Percentiles rank a stretch among this genome's conserved stretches.
phyloP scores from a whole-genome alignment of 1,140 invertebrate species.

The Centruroides vittatus region DNA sequence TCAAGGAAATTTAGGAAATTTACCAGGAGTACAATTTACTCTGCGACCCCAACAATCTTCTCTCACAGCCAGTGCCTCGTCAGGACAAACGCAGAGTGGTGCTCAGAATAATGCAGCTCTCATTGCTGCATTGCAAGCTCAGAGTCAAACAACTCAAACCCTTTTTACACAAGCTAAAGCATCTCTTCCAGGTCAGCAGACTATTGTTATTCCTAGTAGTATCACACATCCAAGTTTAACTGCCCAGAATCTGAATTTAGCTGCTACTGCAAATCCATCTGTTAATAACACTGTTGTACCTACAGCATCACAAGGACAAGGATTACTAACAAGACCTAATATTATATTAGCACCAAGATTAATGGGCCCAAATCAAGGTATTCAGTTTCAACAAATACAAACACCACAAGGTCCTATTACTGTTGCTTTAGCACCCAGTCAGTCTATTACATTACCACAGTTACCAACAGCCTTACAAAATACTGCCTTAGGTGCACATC shows the following conservation, averaged over 20 bases:
- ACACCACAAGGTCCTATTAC: conserved; percentile 34
- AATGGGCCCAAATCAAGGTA: conserved; percentile 20
- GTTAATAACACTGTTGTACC: conserved; percentile 7
- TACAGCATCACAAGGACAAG: conserved; percentile 3
- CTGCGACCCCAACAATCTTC: conserved; percentile 22
- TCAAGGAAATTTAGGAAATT: conserved; percentile 25
- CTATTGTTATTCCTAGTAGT: conserved; percentile 17
- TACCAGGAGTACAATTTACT: conserved; percentile 23
- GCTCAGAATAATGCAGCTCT: conserved; percentile 15
- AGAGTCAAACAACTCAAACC: conserved; percentile 14
- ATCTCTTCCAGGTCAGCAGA: conserved; percentile 14
- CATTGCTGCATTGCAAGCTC: conserved; percentile 17
- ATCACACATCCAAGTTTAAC: neutral
- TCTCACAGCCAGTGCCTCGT: conserved; percentile 3
- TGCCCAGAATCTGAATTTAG: conserved; percentile 10
- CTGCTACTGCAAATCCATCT: conserved; percentile 1
- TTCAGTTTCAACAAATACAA: conserved; percentile 33
- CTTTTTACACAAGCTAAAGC: conserved; percentile 6
- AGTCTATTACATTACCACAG: conserved; percentile 11
- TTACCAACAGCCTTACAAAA: conserved; percentile 5
- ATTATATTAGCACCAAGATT: conserved; percentile 13
- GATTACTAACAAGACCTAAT: conserved; percentile 8
- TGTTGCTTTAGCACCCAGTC: conserved; percentile 27
- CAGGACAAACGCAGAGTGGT: neutral
- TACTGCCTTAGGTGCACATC: conserved; percentile 4